These are phyloP conservation scores for Euglossa dilemma DNA, from an alignment of 1,140 invertebrate species.

Conservation along the genomic window DNA sequence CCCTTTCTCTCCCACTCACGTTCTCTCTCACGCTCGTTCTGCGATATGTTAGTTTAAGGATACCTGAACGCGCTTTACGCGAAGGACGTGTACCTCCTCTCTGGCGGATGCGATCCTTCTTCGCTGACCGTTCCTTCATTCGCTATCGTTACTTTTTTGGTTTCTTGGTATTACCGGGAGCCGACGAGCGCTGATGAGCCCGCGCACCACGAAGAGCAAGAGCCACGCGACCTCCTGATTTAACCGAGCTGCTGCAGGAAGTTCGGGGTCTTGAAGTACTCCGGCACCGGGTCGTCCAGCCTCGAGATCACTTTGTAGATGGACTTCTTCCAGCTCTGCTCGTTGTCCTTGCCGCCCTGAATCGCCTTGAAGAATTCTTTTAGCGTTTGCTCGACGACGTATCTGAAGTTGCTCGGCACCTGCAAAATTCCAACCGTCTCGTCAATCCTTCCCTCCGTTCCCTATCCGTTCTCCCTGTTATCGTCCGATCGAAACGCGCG, in stretches of 20 bases:
- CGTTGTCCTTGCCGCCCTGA: conserved; percentile 96
- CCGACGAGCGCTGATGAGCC: conserved; percentile 64
- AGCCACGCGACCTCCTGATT: conserved; percentile 79
- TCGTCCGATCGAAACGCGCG: no score
- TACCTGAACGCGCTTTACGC: conserved; percentile 72
- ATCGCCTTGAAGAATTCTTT: conserved; percentile 99
- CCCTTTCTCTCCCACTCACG: conserved; percentile 7
- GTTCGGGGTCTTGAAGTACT: conserved; percentile 99
- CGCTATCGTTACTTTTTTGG: background rate
- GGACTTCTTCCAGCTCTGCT: conserved; percentile 99
- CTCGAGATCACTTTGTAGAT: conserved; percentile 99
- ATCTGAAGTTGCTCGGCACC: conserved; percentile 98
- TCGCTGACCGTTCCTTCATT: conserved; percentile 61
- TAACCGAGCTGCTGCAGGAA: conserved; percentile 99
- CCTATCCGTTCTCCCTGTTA: no score
- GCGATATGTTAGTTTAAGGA: conserved; percentile 74
- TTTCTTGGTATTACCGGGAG: conserved; percentile 59
- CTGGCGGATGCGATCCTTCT: conserved; percentile 64
- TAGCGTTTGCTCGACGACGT: conserved; percentile 97
- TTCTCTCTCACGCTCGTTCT: conserved; percentile 67
- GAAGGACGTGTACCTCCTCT: conserved; percentile 66
- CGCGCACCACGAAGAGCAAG: conserved; percentile 74
- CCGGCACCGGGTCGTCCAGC: conserved; percentile 98
- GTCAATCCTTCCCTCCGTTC: background rate
- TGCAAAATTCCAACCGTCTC: conserved; percentile 79